Evolutionary conservation across 2,113 vertebrate genomes (phyloP).

Genomic region (Ammodramus savannarum): DNA sequence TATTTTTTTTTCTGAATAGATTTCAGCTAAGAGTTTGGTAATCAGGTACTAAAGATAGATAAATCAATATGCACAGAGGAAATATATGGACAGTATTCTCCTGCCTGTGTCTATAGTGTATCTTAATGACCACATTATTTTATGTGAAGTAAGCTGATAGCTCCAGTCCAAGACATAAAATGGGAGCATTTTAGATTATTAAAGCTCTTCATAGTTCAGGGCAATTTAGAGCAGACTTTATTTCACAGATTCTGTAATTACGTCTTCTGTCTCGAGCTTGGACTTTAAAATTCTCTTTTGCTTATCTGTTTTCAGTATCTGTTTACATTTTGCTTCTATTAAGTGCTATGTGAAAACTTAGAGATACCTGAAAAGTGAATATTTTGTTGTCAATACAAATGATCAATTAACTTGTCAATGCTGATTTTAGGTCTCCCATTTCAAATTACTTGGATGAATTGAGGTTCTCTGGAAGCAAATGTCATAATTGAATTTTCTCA

Average conservation of each 20-base stretch:
- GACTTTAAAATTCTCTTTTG: neutral
- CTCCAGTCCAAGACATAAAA: neutral
- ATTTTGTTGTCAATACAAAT: neutral
- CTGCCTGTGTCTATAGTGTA: neutral
- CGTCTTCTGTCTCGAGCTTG: neutral
- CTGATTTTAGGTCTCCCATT: neutral
- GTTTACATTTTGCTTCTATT: neutral
- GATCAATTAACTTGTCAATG: neutral
- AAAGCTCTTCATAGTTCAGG: neutral
- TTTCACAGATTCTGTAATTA: neutral
- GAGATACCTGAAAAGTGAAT: neutral
- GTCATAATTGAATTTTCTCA: neutral
- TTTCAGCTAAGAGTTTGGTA: neutral
- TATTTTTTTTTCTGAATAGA: neutral
- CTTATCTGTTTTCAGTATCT: neutral
- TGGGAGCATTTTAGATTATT: neutral
- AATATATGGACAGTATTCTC: neutral
- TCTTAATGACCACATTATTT: neutral
- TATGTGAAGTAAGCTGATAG: neutral
- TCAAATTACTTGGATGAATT: neutral
- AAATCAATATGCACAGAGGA: fast-evolving
- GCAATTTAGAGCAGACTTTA: neutral
- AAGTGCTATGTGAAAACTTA: neutral
- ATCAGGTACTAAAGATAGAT: neutral
- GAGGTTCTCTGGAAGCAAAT: neutral